Evolutionary conservation across 2,113 vertebrate genomes (phyloP).

Genomic region (Pycnonotus jocosus): DNA sequence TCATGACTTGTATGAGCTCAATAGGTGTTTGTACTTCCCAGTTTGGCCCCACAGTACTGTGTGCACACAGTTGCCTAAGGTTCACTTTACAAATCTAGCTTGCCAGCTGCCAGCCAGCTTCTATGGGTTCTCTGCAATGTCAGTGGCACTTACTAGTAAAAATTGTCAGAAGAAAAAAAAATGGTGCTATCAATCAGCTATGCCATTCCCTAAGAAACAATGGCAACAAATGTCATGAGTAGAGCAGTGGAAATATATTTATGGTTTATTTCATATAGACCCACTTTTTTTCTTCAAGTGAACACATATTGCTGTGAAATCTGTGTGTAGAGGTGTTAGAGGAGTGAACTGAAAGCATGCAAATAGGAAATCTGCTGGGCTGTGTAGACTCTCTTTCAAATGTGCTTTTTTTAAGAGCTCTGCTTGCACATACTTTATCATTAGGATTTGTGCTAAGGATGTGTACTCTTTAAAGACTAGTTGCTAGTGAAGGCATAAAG

Average conservation of each 20-base stretch:
- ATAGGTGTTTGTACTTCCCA: neutral
- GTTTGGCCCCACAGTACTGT: neutral
- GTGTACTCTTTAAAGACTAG: constrained; percentile 32
- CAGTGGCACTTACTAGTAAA: neutral
- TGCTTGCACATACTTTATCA: constrained; percentile 47
- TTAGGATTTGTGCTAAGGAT: constrained; percentile 37
- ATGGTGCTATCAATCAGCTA: neutral
- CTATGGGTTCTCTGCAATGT: neutral
- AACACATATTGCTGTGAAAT: constrained; percentile 59
- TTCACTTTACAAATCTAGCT: neutral
- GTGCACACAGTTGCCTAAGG: neutral
- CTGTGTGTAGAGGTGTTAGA: constrained; percentile 69
- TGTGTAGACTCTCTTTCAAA: constrained; percentile 18
- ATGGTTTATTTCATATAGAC: constrained; percentile 56
- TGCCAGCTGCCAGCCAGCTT: neutral
- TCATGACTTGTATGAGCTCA: neutral
- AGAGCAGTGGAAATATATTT: constrained; percentile 47
- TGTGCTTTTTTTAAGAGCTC: neutral
- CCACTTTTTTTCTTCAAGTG: constrained; percentile 49
- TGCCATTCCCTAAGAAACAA: constrained; percentile 43
- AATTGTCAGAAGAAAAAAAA: neutral
- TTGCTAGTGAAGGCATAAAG: constrained; percentile 17
- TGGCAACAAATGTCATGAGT: neutral
- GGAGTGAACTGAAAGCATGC: constrained; percentile 70
- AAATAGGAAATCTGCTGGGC: constrained; percentile 68